Base-by-base conservation (phyloP, 2,888 invertebrate genomes). In the Amaurobius ferox region DNA sequence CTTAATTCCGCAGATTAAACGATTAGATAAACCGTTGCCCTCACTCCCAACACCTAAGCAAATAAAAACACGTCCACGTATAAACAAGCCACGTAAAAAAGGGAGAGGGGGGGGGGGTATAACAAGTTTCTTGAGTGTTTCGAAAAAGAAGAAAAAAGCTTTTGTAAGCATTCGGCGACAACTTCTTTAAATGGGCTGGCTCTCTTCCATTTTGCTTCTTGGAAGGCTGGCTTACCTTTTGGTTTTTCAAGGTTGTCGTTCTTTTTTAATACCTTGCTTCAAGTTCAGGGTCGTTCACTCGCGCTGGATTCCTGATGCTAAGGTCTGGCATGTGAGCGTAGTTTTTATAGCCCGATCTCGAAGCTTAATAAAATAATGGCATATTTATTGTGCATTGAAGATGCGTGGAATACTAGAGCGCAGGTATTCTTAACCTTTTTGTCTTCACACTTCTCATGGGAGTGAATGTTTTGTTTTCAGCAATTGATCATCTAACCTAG, bases 201-300 rank as follows among this genome's bases (percentile, higher is more conserved):
- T 7, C 16, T 44, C 44, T 16, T 44, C 16, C 16, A 44, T 16
- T 44, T 44, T 16, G 9, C 2, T 2, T 2, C 44, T 11, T 5
- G n/a, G 44, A n/a, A 44, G 44, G 44, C 44, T 11, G 44, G n/a
- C n/a, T 16, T 44, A 44, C 44, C 44, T 44, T 44, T 44, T 44
- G 16, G 44, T 44, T 44, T 44, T 44, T 16, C 44, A 44, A 44
- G 44, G 44, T 13, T 44, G 16, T 44, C n/a, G 2, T 44, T 44
- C 2, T 44, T 11, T 44, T 44, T 44, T 44, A 11, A 16, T 44
- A 2, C 44, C 44, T 44, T 6, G 28, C 28, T 40, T 0, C 72
- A 72, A 72, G 72, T 72, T 72, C 72, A 72, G 72, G 72, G 72
- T 61, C 72, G 72, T 72, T 72, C 72, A 19, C 40, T 39, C 19